Base-by-base conservation (phyloP, 2,797 vertebrate species). In the Odontamblyopus rebecca region DNA sequence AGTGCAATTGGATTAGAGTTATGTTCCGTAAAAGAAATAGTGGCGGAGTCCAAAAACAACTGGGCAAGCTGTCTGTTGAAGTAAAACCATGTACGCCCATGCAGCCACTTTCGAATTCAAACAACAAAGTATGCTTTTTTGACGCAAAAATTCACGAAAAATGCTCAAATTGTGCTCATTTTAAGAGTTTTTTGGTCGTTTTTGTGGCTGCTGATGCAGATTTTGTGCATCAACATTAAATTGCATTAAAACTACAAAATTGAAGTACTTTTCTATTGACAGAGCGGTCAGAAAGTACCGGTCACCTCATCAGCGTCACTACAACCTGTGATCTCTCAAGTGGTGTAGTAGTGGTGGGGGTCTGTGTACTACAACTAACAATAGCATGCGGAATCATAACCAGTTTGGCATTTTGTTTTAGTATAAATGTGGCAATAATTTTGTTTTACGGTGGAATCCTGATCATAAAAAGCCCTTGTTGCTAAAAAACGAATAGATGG, bases 251-350 rank as follows among this genome's bases (percentile, higher is more conserved):
- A 35, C 61, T 5, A 29, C 23, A 16, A 29, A 67, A 50, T 23
- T 27, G 48, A 19, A 26, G 16, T 29, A 29, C 50, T 53, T 69
- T 12, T 16, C 61, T 70, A 77, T 71, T 85, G 81, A 82, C 78
- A 79, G 77, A 79, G 70, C 79, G 4, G 27, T 85, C 78, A 81
- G 75, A 84, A 80, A 80, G 72, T 72, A 80, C 62, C 32, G 74
- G 78, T 72, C 75, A 74, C 87, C 86, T 88, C 89, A 84, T 87
- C 83, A 80, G 73, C 57, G 60, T 82, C 82, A 83, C 73, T 50
- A 48, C 70, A 81, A 82, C 80, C 83, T 80, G 71, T 75, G 83
- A 88, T 80, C 75, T 68, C 75, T 82, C 72, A 76, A 86, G 74
- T 66, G 64, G 26, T 8, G 12, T 29, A 56, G 54, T 41, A 23